phyloP scores from a whole-genome alignment of 2,888 invertebrate species.

The Synanthedon vespiformis region DNA sequence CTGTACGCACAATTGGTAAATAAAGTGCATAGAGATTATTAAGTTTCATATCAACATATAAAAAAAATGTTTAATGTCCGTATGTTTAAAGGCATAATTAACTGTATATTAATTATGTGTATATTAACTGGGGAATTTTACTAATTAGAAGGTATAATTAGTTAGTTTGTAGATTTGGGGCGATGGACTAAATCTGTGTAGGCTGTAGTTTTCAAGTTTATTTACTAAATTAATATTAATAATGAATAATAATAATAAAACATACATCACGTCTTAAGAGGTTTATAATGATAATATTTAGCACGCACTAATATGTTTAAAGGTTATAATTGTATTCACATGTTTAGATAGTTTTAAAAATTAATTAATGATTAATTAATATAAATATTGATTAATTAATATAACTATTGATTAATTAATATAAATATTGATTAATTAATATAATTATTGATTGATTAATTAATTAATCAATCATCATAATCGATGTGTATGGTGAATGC shows the following conservation, averaged over 20 bases:
- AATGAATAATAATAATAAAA: constrained; percentile 5
- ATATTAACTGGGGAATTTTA: background rate
- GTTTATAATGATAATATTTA: constrained; percentile 38
- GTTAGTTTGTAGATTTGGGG: constrained; percentile 49
- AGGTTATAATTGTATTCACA: constrained; percentile 29
- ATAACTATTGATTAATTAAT: constrained; percentile 6
- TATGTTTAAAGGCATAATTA: background rate
- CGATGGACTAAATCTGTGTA: constrained; percentile 49
- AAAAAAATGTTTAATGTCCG: background rate
- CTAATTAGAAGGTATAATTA: constrained; percentile 17
- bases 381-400: constrained; percentile 15
- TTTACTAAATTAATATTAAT: constrained; percentile 7
- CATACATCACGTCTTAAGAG: constrained; percentile 15
- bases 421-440: too few relatives aligned
- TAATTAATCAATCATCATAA: constrained; percentile 18
- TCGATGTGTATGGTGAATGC: constrained; percentile 16
- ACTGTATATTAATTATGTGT: background rate
- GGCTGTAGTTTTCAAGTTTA: constrained; percentile 41
- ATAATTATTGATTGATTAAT: constrained; percentile 7
- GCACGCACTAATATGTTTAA: constrained; percentile 46
- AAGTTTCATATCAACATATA: constrained; percentile 21
- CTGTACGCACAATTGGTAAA: too few relatives aligned
- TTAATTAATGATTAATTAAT: constrained; percentile 18
- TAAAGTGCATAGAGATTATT: too few relatives aligned
- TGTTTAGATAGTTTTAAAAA: constrained; percentile 40